These are phyloP conservation scores for Intellagama lesueurii DNA, from an alignment of 2,797 vertebrate genomes.

Conservation along the genomic window DNA sequence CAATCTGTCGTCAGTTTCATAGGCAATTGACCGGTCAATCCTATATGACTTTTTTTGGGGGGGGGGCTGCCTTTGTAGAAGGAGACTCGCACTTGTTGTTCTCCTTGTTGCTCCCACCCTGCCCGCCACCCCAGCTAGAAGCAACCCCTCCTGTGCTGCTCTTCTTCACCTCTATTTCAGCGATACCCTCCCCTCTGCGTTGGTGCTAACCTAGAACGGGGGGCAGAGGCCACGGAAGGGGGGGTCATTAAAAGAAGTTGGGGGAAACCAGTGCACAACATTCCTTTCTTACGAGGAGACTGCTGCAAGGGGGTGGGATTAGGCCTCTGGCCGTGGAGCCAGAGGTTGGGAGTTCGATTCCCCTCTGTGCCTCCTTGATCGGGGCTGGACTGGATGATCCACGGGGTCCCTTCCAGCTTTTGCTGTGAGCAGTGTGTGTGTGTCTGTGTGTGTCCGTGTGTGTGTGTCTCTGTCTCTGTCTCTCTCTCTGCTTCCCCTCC, in stretches of 20 bases:
- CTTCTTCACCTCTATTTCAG: background rate
- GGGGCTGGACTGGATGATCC: too few species aligned
- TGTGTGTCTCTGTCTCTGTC: background rate
- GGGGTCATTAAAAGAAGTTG: background rate
- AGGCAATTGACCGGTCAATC: background rate
- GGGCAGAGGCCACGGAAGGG: conserved; percentile 10
- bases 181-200: background rate
- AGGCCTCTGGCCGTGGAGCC: too few species aligned
- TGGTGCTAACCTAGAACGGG: background rate
- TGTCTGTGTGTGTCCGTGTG: background rate
- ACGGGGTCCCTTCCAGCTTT: background rate
- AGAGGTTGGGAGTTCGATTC: too few species aligned
- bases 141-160: too few species aligned
- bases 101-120: too few species aligned
- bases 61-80: too few species aligned
- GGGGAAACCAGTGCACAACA: background rate
- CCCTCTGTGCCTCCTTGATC: too few species aligned
- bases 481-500: conserved; percentile 12
- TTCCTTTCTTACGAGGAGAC: conserved; percentile 43
- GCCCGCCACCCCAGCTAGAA: background rate
- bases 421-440: background rate
- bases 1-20: background rate
- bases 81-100: too few species aligned
- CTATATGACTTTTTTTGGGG: background rate
- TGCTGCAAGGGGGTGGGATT: background rate